A percentile compares a stretch with the other conserved stretches of the same genome.
Conservation (phyloP, 1,140 invertebrate species). For the Leptonema lineaticorne region DNA sequence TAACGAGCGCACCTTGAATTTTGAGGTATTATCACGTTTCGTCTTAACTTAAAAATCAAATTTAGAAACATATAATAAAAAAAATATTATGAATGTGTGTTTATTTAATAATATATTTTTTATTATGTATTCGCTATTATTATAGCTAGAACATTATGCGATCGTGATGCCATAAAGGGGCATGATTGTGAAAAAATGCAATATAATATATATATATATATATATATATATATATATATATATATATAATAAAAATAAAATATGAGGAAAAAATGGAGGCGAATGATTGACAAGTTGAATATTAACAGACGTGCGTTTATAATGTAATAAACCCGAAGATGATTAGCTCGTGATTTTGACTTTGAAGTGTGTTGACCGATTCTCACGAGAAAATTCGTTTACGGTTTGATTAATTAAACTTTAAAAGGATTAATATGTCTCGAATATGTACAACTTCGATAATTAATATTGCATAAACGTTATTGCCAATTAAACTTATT, state of each 20-base stretch:
- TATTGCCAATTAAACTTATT: too few species aligned
- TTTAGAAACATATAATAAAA: not conserved
- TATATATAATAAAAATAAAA: too few species aligned
- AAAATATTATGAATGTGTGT: too few species aligned
- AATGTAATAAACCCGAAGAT: not conserved
- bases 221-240: too few species aligned
- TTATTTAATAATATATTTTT: too few species aligned
- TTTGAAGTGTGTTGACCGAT: not conserved
- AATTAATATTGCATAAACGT: too few species aligned
- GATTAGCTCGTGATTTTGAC: constrained; percentile 18
- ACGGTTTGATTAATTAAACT: too few species aligned
- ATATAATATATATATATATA: too few species aligned
- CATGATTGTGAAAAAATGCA: constrained; percentile 19
- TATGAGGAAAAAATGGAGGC: too few species aligned
- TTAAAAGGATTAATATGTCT: too few species aligned
- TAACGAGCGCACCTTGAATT: not conserved
- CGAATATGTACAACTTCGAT: too few species aligned
- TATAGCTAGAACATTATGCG: not conserved
- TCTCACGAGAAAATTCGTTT: constrained; percentile 24
- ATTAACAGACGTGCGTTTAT: constrained; percentile 11
- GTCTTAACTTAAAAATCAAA: constrained; percentile 8
- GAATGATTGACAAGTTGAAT: constrained; percentile 22
- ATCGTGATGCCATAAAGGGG: constrained; percentile 13
- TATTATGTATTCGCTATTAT: too few species aligned
- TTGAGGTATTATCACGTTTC: not conserved